Conservation (phyloP, 2,888 invertebrate species). For the Lymantria dispar region DNA sequence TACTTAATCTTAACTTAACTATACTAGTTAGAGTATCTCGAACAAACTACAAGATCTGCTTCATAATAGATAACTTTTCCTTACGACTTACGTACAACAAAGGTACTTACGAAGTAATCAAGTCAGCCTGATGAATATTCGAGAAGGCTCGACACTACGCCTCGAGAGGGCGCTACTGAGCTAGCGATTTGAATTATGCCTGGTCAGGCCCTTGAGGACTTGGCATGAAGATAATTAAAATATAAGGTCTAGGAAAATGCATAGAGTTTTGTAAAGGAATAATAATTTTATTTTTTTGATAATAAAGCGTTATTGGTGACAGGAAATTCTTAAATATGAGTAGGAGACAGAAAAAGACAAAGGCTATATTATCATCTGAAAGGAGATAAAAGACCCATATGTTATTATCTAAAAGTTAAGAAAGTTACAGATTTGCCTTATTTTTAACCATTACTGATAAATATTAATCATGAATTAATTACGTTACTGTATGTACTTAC, state of each 20-base stretch:
- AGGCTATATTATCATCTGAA: too few relatives aligned
- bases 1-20: background rate
- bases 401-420: too few relatives aligned
- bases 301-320: too few relatives aligned
- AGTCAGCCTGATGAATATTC: conserved; percentile 70
- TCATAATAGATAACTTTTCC: conserved; percentile 1
- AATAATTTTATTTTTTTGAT: background rate
- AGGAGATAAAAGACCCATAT: too few relatives aligned
- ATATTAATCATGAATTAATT: too few relatives aligned
- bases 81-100: conserved; percentile 12
- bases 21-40: background rate
- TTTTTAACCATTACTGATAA: too few relatives aligned
- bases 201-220: conserved; percentile 50
- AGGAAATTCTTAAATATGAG: too few relatives aligned
- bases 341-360: too few relatives aligned
- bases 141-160: conserved; percentile 51
- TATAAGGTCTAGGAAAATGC: conserved; percentile 20
- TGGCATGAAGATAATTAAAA: conserved; percentile 39
- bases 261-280: background rate
- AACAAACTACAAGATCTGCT: background rate
- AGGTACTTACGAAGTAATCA: conserved; percentile 48
- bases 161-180: conserved; percentile 56
- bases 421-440: too few relatives aligned
- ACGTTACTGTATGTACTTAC: too few relatives aligned
- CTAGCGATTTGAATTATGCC: conserved; percentile 62